phyloP scores from a whole-genome alignment of 2,888 invertebrate species.

The Rhingia rostrata region DNA sequence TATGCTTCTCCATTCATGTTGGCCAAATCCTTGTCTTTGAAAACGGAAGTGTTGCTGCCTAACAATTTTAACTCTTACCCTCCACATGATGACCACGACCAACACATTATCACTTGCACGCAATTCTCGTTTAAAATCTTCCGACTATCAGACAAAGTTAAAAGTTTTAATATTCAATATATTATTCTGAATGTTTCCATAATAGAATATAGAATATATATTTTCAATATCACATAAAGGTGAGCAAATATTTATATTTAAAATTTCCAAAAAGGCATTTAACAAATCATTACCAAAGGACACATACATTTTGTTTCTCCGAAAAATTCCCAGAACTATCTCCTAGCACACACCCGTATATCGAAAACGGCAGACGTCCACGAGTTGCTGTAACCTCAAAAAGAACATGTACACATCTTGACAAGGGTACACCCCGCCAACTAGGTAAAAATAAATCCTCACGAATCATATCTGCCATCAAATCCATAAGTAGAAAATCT shows the following conservation, averaged over 20 bases:
- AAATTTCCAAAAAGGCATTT: neutral
- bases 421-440: constrained; percentile 55
- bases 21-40: too few relatives aligned
- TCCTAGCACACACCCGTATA: neutral
- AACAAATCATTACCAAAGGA: neutral
- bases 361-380: constrained; percentile 21
- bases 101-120: too few relatives aligned
- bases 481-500: constrained; percentile 69
- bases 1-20: too few relatives aligned
- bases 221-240: neutral
- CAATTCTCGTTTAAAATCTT: too few relatives aligned
- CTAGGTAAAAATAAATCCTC: constrained; percentile 57
- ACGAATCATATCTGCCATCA: constrained; percentile 65
- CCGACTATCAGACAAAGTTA: too few relatives aligned
- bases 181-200: too few relatives aligned
- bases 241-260: neutral
- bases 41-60: too few relatives aligned
- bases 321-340: constrained; percentile 15
- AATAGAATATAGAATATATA: too few relatives aligned
- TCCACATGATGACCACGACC: too few relatives aligned
- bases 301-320: neutral
- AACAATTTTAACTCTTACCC: too few relatives aligned
- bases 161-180: too few relatives aligned
- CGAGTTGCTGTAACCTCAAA: constrained; percentile 7
- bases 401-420: constrained; percentile 37